A percentile compares a stretch with the other conserved stretches of the same genome.
Conservation (phyloP, 2,113 vertebrate genomes). For the Hystrix brachyura region DNA sequence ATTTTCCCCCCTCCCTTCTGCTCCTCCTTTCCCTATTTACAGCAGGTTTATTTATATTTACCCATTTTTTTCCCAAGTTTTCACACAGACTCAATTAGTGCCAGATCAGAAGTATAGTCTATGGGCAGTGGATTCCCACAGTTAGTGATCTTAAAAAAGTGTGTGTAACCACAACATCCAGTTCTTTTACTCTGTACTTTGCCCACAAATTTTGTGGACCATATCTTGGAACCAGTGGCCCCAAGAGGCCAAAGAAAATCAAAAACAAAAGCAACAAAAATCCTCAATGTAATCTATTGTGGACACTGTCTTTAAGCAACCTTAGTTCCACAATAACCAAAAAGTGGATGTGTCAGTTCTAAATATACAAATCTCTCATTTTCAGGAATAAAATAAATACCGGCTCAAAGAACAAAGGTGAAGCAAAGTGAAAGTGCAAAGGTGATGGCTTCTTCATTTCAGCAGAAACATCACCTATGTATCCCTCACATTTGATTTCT, state of each 20-base stretch:
- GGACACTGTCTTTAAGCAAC: not conserved
- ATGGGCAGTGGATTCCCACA: not conserved
- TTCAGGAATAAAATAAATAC: not conserved
- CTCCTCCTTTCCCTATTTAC: no score
- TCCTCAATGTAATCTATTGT: not conserved
- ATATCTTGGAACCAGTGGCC: not conserved
- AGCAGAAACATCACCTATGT: not conserved
- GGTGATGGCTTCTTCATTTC: not conserved
- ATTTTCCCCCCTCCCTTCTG: no score
- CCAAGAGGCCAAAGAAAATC: not conserved
- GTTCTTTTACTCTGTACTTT: not conserved
- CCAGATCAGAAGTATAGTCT: accelerated
- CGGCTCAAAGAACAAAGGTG: conserved; percentile 2
- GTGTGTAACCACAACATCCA: not conserved
- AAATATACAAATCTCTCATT: not conserved
- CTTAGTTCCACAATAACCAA: not conserved
- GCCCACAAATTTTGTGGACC: not conserved
- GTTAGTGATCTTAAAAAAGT: not conserved
- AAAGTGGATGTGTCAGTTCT: not conserved
- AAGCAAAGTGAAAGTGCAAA: conserved; percentile 26
- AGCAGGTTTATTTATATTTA: no score
- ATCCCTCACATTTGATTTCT: not conserved
- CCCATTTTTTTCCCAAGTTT: not conserved
- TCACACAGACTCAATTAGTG: not conserved
- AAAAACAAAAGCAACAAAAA: not conserved